A percentile compares a stretch with the other conserved stretches of the same genome.
These are phyloP conservation scores for Conus ventricosus DNA, from an alignment of 1,140 invertebrate genomes.

Conservation along the genomic window DNA sequence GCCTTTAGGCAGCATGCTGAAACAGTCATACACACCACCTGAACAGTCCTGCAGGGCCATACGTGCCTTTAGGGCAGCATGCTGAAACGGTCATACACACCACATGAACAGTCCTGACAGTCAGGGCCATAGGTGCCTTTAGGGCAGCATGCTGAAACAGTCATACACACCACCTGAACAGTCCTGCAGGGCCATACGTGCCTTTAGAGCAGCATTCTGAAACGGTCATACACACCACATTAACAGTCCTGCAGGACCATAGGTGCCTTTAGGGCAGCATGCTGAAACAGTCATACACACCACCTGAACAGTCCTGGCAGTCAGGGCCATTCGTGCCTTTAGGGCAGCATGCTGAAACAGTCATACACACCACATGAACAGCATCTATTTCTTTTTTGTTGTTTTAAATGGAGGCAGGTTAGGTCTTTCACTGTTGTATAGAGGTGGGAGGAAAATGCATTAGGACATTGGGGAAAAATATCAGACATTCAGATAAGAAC, in stretches of 20 bases:
- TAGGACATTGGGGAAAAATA: too few relatives aligned
- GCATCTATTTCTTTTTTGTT: too few relatives aligned
- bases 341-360: slow-evolving; percentile 86
- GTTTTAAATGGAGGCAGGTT: too few relatives aligned
- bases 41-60: slow-evolving; percentile 87
- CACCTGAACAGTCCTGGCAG: slow-evolving; percentile 88
- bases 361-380: slow-evolving; percentile 82
- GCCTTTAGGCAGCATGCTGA: slow-evolving; percentile 87
- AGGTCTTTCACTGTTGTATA: too few relatives aligned
- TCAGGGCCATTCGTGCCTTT: slow-evolving; percentile 88
- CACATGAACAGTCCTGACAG: slow-evolving; percentile 90
- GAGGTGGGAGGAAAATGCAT: too few relatives aligned
- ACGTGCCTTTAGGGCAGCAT: slow-evolving; percentile 93
- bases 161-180: slow-evolving; percentile 82
- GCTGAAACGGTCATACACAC: slow-evolving; percentile 65
- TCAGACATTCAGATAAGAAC: too few relatives aligned
- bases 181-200: slow-evolving; percentile 87
- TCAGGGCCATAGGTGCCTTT: slow-evolving; percentile 89
- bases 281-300: slow-evolving; percentile 65
- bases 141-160: slow-evolving; percentile 86
- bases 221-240: slow-evolving; percentile 76
- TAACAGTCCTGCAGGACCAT: slow-evolving; percentile 87
- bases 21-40: slow-evolving; percentile 76
- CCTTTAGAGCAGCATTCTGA: slow-evolving; percentile 89
- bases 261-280: slow-evolving; percentile 93